phyloP scores from a whole-genome alignment of 2,888 invertebrate genomes.

The Noctua janthe region DNA sequence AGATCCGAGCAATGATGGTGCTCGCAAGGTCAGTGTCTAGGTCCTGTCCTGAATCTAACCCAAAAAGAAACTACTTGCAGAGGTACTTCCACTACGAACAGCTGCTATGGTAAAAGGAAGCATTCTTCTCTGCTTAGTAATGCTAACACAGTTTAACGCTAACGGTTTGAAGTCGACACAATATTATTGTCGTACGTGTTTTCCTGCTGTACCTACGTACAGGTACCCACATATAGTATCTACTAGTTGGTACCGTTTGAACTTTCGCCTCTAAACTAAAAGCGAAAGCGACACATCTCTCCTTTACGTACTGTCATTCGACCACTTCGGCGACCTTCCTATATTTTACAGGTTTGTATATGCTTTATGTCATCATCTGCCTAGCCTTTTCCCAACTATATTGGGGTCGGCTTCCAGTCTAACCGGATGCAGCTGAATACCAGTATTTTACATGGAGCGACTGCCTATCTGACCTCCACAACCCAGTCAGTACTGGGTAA shows the following conservation, averaged over 20 bases:
- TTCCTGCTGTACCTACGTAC: slow-evolving; percentile 37
- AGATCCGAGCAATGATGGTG: not conserved
- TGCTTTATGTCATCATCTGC: too few species aligned
- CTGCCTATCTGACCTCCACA: too few species aligned
- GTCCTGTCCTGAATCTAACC: not conserved
- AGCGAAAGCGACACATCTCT: slow-evolving; percentile 41
- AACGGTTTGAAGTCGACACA: slow-evolving; percentile 49
- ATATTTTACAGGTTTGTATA: too few species aligned
- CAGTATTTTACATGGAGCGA: too few species aligned
- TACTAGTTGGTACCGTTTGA: slow-evolving; percentile 37
- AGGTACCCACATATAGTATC: slow-evolving; percentile 25
- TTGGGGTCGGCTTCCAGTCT: too few species aligned
- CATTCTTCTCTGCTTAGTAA: slow-evolving; percentile 48
- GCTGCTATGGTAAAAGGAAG: slow-evolving; percentile 3
- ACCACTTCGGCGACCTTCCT: not conserved
- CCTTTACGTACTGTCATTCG: not conserved
- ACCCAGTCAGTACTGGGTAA: too few species aligned
- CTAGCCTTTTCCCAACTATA: too few species aligned
- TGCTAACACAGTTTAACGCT: slow-evolving; percentile 46
- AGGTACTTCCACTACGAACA: not conserved
- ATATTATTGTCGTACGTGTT: slow-evolving; percentile 53
- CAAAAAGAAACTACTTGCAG: not conserved
- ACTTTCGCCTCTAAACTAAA: slow-evolving; percentile 50
- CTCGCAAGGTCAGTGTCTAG: not conserved
- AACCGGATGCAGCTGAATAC: too few species aligned